These are phyloP conservation scores for Pyrocoelia pectoralis DNA, from an alignment of 2,888 invertebrate species.

Conservation along the genomic window DNA sequence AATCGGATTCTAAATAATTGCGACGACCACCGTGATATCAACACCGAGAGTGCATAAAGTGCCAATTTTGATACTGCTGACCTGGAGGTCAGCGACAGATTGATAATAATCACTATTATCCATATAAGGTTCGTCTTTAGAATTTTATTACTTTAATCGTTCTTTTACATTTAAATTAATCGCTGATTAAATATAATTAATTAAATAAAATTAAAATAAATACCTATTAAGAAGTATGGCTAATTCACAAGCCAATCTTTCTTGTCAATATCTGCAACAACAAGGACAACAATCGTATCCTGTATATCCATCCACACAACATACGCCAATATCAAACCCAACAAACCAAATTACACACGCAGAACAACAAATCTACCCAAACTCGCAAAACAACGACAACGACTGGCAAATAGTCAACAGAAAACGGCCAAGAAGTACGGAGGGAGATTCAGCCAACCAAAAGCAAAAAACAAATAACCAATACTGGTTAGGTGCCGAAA, in stretches of 20 bases:
- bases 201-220: no score
- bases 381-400: conserved; percentile 5
- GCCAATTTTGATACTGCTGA: not conserved
- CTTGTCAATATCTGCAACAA: conserved; percentile 11
- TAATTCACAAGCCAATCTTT: not conserved
- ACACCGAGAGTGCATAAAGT: not conserved
- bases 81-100: not conserved
- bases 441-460: conserved; percentile 3
- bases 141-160: not conserved
- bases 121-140: not conserved
- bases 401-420: conserved; percentile 9
- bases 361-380: conserved; percentile 9
- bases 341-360: conserved; percentile 7
- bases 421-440: not conserved
- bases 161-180: not conserved
- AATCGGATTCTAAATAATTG: no score
- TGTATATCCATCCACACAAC: conserved; percentile 2
- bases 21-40: not conserved
- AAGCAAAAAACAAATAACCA: conserved; percentile 2
- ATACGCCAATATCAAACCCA: conserved; percentile 9
- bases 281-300: conserved; percentile 11
- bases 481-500: not conserved
- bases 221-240: conserved; percentile 9
- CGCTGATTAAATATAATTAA: not conserved
- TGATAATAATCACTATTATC: not conserved